Evolutionary conservation across 1,140 invertebrate genomes (phyloP).

Genomic region (Leptinotarsa texana): DNA sequence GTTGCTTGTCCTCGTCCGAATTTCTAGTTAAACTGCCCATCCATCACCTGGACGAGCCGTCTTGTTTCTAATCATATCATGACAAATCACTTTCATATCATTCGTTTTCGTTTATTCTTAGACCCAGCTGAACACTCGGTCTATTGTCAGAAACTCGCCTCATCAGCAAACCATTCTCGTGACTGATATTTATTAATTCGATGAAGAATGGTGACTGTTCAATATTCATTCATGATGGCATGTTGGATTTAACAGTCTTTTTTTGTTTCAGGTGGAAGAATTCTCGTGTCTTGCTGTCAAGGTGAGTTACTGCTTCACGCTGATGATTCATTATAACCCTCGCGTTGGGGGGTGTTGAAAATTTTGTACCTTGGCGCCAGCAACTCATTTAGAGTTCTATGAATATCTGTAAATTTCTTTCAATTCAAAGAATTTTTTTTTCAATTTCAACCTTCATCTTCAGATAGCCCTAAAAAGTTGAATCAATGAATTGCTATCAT

Average conservation of each 20-base stretch:
- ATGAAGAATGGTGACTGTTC: not conserved
- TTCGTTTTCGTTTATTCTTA: not conserved
- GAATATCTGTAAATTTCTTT: too few species aligned
- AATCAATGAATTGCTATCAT: too few species aligned
- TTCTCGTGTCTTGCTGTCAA: not conserved
- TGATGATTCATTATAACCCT: too few species aligned
- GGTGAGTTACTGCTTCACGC: not conserved
- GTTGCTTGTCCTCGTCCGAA: slow-evolving; percentile 2
- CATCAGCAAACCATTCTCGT: not conserved
- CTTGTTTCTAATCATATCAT: not conserved
- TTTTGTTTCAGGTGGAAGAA: slow-evolving; percentile 2
- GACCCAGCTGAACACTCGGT: not conserved
- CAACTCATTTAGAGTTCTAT: too few species aligned
- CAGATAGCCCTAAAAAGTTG: too few species aligned
- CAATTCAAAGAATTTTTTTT: too few species aligned
- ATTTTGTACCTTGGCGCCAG: too few species aligned
- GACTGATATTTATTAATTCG: not conserved
- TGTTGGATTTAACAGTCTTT: not conserved
- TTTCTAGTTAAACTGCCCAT: not conserved
- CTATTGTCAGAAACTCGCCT: not conserved
- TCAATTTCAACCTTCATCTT: too few species aligned
- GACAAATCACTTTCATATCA: slow-evolving; percentile 6
- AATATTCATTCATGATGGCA: not conserved
- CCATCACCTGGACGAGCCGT: not conserved
- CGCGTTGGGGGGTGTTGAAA: too few species aligned